phyloP scores from a whole-genome alignment of 2,888 invertebrate species.

The Erynnis tages region DNA sequence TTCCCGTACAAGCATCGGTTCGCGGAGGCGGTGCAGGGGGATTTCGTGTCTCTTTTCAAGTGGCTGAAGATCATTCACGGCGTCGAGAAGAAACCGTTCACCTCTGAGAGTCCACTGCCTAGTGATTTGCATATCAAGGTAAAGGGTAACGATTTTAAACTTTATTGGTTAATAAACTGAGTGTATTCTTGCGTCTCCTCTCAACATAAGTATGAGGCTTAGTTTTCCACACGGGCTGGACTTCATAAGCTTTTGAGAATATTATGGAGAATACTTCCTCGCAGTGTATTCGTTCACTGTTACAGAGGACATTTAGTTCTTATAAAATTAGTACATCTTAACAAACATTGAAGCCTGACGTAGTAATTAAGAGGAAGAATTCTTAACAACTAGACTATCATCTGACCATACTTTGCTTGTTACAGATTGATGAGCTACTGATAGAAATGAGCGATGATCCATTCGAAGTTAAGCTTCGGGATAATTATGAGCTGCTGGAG shows the following conservation, averaged over 20 bases:
- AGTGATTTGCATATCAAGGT: slow-evolving; percentile 95
- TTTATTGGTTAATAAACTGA: background rate
- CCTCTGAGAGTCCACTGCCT: slow-evolving; percentile 87
- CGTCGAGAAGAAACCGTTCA: slow-evolving; percentile 85
- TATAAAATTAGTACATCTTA: too few species aligned
- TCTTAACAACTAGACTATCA: too few species aligned
- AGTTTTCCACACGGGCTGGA: too few species aligned
- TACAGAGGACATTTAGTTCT: too few species aligned
- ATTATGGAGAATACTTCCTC: too few species aligned
- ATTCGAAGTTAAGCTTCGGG: slow-evolving; percentile 97
- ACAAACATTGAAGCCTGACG: too few species aligned
- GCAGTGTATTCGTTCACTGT: too few species aligned
- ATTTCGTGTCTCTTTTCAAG: slow-evolving; percentile 94
- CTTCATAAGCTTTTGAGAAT: background rate
- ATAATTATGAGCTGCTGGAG: slow-evolving; percentile 96
- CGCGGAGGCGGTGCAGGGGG: slow-evolving; percentile 93
- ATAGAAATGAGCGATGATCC: slow-evolving; percentile 99
- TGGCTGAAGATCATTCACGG: slow-evolving; percentile 95
- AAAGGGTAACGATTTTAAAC: slow-evolving; percentile 15
- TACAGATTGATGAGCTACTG: slow-evolving; percentile 90
- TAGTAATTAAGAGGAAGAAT: too few species aligned
- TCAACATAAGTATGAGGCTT: too few species aligned
- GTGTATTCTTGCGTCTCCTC: too few species aligned
- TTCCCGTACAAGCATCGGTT: slow-evolving; percentile 95
- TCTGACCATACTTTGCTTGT: too few species aligned